phyloP scores from a whole-genome alignment of 2,113 vertebrate genomes.

The Boleophthalmus pectinirostris region DNA sequence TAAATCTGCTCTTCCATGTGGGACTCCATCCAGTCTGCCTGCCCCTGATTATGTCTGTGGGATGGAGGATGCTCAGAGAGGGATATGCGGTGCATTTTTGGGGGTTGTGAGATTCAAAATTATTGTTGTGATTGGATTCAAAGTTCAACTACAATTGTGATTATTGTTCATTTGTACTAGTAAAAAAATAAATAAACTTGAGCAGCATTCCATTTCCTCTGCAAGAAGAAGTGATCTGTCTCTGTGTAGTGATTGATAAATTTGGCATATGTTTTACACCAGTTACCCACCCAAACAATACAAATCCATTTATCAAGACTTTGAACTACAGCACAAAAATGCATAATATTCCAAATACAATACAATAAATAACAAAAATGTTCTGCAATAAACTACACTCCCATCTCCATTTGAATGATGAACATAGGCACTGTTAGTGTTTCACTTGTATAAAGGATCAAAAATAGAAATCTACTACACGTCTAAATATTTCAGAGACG shows the following conservation, averaged over 20 bases:
- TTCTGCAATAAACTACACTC: neutral
- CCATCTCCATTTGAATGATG: too few relatives aligned
- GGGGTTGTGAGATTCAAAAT: constrained; percentile 25
- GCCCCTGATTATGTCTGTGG: constrained; percentile 67
- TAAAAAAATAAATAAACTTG: constrained; percentile 36
- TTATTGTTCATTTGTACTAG: constrained; percentile 53
- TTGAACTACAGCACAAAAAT: neutral
- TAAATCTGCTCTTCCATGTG: constrained; percentile 60
- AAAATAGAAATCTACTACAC: neutral
- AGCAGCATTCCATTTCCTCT: neutral
- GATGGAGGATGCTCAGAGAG: constrained; percentile 29
- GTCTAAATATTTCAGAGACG: neutral
- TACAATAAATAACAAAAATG: neutral
- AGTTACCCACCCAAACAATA: neutral
- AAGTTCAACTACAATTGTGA: constrained; percentile 49
- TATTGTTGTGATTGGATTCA: constrained; percentile 50
- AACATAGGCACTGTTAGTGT: too few relatives aligned
- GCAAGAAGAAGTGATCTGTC: neutral
- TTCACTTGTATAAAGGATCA: neutral
- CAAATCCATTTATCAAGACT: neutral
- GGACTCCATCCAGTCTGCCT: constrained; percentile 54
- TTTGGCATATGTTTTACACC: neutral
- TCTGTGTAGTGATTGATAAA: too few relatives aligned
- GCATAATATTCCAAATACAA: neutral
- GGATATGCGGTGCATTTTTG: constrained; percentile 35